phyloP scores from a whole-genome alignment of 2,797 vertebrate genomes.

The Apodemus agrarius region DNA sequence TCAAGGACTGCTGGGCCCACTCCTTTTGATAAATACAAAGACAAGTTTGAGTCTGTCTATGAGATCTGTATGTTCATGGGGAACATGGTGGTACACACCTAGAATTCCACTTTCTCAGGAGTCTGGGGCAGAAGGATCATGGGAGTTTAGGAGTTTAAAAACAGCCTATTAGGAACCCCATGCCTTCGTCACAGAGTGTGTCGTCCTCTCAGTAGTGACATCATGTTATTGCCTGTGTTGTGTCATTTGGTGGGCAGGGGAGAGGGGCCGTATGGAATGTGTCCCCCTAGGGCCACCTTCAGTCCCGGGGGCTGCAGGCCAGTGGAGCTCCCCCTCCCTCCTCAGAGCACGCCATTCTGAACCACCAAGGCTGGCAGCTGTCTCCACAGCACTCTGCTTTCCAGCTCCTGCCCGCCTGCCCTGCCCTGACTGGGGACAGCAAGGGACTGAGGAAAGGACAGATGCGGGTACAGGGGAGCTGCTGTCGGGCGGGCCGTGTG shows the following conservation, averaged over 20 bases:
- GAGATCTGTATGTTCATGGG: background rate
- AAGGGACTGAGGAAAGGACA: background rate
- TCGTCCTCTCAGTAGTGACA: background rate
- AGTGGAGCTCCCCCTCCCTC: background rate
- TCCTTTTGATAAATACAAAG: constrained; percentile 20
- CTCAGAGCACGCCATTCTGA: background rate
- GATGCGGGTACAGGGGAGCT: background rate
- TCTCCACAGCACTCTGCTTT: background rate
- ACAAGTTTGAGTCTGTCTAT: background rate
- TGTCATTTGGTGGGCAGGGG: background rate
- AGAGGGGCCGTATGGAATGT: background rate
- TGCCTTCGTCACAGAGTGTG: background rate
- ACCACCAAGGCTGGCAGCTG: background rate
- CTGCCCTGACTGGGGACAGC: background rate
- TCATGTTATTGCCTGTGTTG: constrained; percentile 5
- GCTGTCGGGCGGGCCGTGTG: background rate
- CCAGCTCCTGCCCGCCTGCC: background rate
- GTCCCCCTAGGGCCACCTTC: background rate
- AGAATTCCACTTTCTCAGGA: background rate
- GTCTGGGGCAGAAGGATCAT: background rate
- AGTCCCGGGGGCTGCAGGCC: background rate
- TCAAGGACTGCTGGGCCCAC: background rate
- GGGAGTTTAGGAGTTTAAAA: background rate
- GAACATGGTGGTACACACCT: background rate
- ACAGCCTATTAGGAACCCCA: background rate